A percentile compares a stretch with the other conserved stretches of the same genome.
These are phyloP conservation scores for Dynastes grantii DNA, from an alignment of 2,888 invertebrate species.

Conservation along the genomic window DNA sequence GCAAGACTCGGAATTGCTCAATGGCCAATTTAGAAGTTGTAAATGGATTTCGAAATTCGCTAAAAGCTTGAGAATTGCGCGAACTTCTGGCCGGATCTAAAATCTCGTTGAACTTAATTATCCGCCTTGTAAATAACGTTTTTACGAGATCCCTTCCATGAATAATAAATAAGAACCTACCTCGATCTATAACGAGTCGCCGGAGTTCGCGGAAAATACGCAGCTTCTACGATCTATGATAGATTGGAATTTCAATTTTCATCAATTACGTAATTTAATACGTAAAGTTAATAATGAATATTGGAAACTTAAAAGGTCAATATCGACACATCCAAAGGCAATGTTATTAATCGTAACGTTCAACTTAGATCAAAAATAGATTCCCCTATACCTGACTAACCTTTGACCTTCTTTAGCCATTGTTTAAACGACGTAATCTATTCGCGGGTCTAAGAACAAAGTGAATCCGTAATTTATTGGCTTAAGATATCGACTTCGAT, in stretches of 20 bases:
- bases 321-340: background rate
- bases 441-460: background rate
- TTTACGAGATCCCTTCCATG: background rate
- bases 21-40: constrained; percentile 22
- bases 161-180: background rate
- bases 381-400: background rate
- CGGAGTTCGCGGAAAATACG: background rate
- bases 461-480: constrained; percentile 6
- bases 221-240: background rate
- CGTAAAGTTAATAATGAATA: too few relatives aligned
- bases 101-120: constrained; percentile 3
- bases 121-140: background rate
- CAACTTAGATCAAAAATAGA: background rate
- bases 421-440: too few relatives aligned
- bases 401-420: background rate
- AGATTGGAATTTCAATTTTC: too few relatives aligned
- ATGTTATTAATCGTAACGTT: background rate
- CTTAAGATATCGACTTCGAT: background rate
- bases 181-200: background rate
- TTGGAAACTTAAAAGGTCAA: background rate
- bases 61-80: background rate
- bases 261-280: too few relatives aligned
- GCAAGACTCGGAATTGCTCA: background rate
- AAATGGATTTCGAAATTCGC: background rate
- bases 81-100: constrained; percentile 3